Evolutionary conservation across 1,140 invertebrate genomes (phyloP), one percentile per base, ranked within the genome.

Genomic region (Pogonomyrmex barbatus): DNA sequence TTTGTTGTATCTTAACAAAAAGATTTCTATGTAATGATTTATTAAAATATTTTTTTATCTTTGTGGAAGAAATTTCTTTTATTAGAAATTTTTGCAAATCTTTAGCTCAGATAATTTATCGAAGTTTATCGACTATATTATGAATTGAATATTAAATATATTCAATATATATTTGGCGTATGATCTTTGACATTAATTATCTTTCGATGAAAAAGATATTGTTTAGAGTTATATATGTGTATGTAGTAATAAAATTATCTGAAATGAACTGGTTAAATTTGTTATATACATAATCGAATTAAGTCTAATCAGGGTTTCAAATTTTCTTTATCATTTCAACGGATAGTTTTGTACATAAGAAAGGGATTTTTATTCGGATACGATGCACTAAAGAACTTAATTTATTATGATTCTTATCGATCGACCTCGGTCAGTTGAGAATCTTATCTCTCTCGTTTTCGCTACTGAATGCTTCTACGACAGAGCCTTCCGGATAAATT

Each of bases 361-460:
- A 73, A 83, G 73, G 52, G 50, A 67, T 83, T 63, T 75, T 63
- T 60, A 58, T 89, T 60, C 36, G 9, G 45, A 45, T 45, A 30
- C 62, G 30, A 58, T 24, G 76, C 76, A 87, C 54, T 90, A 90
- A 90, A 89, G 39, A 89, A 68, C 60, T 84, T 75, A 89, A 90
- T 87, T 90, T 89, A 87, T 54, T 78, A 73, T 24, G 73, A 89
- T 87, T 12, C 84, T 89, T 89, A 89, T 90, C 88, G 67, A 73
- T 73, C 33, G 65, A 83, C 42, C 63, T 47, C 79, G 47, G 78
- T 62, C 70, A 56, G 73, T 83, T 47, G 79, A 47, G 52, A 24
- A 65, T 52, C 77, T 89, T 89, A 89, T 89, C 77, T 89, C 33
- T 56, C 79, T 78, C 58, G 65, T 77, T 84, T 87, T 84, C 58